Evolutionary conservation across 1,140 invertebrate genomes (phyloP).

Genomic region (Pinna nobilis): DNA sequence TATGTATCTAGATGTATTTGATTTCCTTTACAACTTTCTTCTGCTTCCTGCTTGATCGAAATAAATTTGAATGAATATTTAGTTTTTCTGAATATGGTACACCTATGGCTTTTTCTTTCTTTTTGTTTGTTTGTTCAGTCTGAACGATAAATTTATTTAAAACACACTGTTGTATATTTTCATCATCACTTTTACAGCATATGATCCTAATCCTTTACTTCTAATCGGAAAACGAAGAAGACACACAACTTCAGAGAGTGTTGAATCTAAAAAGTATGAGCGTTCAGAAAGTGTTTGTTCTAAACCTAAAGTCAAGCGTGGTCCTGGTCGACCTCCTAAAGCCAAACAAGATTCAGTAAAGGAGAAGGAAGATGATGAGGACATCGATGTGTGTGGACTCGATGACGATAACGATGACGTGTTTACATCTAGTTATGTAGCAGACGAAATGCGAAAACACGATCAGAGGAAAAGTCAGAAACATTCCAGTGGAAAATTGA

Average conservation of each 20-base stretch:
- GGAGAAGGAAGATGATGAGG: slow-evolving; percentile 42
- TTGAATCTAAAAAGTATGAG: slow-evolving; percentile 53
- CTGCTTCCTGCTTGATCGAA: no score
- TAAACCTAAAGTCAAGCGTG: slow-evolving; percentile 41
- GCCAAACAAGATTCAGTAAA: slow-evolving; percentile 31
- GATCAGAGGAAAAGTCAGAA: slow-evolving; percentile 16
- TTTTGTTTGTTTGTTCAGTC: neutral
- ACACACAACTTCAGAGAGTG: slow-evolving; percentile 76
- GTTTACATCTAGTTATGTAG: slow-evolving; percentile 30
- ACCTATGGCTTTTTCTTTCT: neutral
- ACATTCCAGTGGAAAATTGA: slow-evolving; percentile 11
- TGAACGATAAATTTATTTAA: no score
- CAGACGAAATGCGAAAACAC: slow-evolving; percentile 12
- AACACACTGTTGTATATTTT: neutral
- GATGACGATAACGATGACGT: slow-evolving; percentile 46
- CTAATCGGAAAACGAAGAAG: slow-evolving; percentile 84
- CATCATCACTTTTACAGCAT: slow-evolving; percentile 48
- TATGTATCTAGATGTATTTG: slow-evolving; percentile 38
- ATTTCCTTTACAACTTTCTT: no score
- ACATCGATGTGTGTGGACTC: slow-evolving; percentile 47
- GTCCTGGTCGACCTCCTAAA: slow-evolving; percentile 54
- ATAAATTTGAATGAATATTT: no score
- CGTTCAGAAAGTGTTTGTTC: slow-evolving; percentile 12
- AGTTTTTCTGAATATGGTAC: no score
- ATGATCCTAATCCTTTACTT: slow-evolving; percentile 84